These are phyloP conservation scores for Carassius gibelio DNA, from an alignment of 2,113 vertebrate species.

Conservation along the genomic window DNA sequence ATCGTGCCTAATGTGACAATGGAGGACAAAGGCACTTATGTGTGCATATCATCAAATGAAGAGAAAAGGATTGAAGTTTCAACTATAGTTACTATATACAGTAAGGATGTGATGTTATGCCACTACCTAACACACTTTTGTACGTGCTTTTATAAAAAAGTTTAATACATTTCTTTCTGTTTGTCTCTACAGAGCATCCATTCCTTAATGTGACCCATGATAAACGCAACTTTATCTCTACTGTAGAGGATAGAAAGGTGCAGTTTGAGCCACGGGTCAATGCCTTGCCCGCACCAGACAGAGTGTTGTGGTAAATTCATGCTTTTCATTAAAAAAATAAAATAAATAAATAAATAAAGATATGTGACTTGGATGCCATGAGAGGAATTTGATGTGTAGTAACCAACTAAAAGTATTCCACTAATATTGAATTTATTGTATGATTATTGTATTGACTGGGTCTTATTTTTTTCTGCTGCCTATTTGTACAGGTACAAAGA, in stretches of 20 bases:
- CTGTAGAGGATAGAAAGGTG: constrained; percentile 69
- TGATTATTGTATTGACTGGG: neutral
- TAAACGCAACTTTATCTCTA: constrained; percentile 46
- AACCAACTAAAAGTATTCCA: neutral
- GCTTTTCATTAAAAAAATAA: neutral
- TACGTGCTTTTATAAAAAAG: neutral
- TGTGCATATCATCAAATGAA: constrained; percentile 69
- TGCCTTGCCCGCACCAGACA: constrained; percentile 75
- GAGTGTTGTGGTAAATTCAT: constrained; percentile 77
- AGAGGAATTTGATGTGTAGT: neutral
- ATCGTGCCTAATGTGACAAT: constrained; percentile 76
- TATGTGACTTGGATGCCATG: neutral
- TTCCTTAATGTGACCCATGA: constrained; percentile 75
- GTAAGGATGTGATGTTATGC: constrained; percentile 68
- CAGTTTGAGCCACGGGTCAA: constrained; percentile 79
- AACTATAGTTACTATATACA: constrained; percentile 72
- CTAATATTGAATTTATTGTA: neutral
- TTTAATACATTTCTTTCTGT: neutral
- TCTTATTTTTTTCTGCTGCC: neutral
- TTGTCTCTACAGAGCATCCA: constrained; percentile 78
- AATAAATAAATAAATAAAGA: neutral
- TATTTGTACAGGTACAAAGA: constrained; percentile 82
- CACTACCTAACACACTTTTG: neutral
- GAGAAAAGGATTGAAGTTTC: constrained; percentile 23
- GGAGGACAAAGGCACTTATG: constrained; percentile 78